Conservation (phyloP, 2,113 vertebrate species). For the Epinephelus lanceolatus region DNA sequence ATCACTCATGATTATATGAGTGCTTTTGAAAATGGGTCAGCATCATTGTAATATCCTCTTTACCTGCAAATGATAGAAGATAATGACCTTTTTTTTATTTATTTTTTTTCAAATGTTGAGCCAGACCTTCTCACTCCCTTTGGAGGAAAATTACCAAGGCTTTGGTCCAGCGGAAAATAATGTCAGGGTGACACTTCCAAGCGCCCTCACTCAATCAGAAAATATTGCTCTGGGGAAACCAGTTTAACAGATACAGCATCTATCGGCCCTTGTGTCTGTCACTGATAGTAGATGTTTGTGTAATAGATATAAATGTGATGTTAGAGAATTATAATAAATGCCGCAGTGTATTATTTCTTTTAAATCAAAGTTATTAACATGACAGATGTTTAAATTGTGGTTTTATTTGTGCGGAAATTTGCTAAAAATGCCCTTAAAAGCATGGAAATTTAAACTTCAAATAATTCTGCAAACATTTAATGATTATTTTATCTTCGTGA, state of each 20-base stretch:
- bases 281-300: neutral
- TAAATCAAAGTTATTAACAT: neutral
- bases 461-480: neutral
- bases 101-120: conserved; percentile 37
- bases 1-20: conserved; percentile 75
- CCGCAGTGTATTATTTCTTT: neutral
- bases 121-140: conserved; percentile 52
- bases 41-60: conserved; percentile 69
- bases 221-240: conserved; percentile 31
- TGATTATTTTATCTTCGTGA: conserved; percentile 17
- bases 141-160: conserved; percentile 58
- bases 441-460: neutral
- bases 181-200: conserved; percentile 41
- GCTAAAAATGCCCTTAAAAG: neutral
- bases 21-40: conserved; percentile 69
- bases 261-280: neutral
- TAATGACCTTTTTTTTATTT: conserved; percentile 40
- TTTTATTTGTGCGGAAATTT: neutral
- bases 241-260: conserved; percentile 15
- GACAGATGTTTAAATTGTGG: neutral
- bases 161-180: conserved; percentile 57
- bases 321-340: neutral
- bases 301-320: neutral
- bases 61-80: conserved; percentile 66
- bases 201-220: conserved; percentile 57